Percentiles rank a stretch among this genome's conserved stretches.
Evolutionary conservation across 1,140 invertebrate species (phyloP).

Genomic region (Pentalonia nigronervosa): DNA sequence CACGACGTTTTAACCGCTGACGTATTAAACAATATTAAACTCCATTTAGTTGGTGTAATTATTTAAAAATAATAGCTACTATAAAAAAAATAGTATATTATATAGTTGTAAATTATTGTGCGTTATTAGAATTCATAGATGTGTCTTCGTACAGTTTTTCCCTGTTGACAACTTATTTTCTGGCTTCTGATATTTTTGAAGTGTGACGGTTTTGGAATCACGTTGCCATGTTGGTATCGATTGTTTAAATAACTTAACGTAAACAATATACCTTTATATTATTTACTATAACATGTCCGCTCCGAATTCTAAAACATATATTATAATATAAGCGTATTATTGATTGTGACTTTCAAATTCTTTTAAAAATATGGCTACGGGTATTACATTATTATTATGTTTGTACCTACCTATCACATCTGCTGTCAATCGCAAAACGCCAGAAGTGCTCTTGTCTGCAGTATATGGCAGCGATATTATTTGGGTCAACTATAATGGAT

Average conservation of each 20-base stretch:
- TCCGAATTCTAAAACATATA: not conserved
- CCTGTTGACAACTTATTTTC: not conserved
- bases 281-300: not conserved
- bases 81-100: too few species aligned
- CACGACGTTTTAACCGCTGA: too few species aligned
- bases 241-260: not conserved
- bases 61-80: too few species aligned
- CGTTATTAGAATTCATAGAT: not conserved
- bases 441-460: conserved; percentile 32
- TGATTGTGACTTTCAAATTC: conserved; percentile 35
- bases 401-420: conserved; percentile 5
- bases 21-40: too few species aligned
- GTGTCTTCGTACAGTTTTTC: not conserved
- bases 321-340: not conserved
- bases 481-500: conserved; percentile 28
- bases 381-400: conserved; percentile 8
- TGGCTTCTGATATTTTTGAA: not conserved
- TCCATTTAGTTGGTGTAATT: too few species aligned
- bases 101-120: not conserved
- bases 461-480: not conserved
- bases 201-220: not conserved
- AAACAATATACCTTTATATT: not conserved
- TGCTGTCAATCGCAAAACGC: conserved; percentile 28
- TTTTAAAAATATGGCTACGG: conserved; percentile 20
- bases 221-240: not conserved